Evolutionary conservation across 2,888 invertebrate genomes (phyloP), one percentile per base, ranked within the genome.

Genomic region (Synergus itoensis): DNA sequence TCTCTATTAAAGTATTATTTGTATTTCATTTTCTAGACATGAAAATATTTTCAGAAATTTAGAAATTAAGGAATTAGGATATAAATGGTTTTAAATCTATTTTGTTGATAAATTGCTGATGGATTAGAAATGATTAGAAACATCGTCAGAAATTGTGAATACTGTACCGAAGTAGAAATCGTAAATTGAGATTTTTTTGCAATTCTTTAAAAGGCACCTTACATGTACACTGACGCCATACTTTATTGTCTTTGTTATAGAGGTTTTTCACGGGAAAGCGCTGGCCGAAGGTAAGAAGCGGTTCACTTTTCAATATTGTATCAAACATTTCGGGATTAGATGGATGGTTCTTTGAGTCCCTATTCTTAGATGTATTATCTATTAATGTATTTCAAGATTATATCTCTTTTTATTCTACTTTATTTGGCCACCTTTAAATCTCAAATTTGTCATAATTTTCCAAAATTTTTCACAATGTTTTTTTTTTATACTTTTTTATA

Each of bases 221-320:
- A 62, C 62, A 62, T 60, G 21, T 60, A 21, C 76, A 83, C 79
- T 81, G 76, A 83, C 75, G 78, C 63, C 76, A 76, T 84, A 85
- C 84, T 88, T 88, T 91, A 91, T 92, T 93, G 91, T 92, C 91
- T 91, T 91, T 92, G 92, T 94, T 94, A 92, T 94, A 94, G 94
- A 94, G 94, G 92, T 93, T 94, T 93, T 93, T 93, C 90, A 93
- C 93, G 91, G 94, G 94, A 91, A 94, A 94, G 92, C 93, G 93
- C 93, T 94, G 94, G 93, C 93, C 94, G 88, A 94, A 94, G 94
- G 94, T 94, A 94, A 94, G 90, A 90, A 88, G 90, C 87, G 85
- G 82, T 87, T 84, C 85, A 77, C 76, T 77, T 77, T 79, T 83
- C 75, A 77, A 81, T 82, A 48, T 75, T 62, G 16, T 77, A n/a